phyloP scores from a whole-genome alignment of 2,113 vertebrate species.

The Clarias gariepinus region DNA sequence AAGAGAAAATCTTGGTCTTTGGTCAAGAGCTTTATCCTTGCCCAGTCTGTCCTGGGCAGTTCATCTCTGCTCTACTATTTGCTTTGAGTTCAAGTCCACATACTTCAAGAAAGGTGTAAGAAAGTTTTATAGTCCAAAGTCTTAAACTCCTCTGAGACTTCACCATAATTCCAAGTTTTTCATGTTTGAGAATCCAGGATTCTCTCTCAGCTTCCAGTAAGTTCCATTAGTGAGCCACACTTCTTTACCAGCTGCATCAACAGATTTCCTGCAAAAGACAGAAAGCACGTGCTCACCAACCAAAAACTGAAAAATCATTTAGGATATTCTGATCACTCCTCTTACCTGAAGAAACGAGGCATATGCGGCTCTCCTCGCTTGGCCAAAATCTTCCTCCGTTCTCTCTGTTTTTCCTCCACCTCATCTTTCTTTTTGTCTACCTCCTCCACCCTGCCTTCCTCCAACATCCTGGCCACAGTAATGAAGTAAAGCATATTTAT shows the following conservation, averaged over 20 bases:
- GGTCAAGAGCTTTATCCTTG: slow-evolving; percentile 56
- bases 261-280: slow-evolving; percentile 65
- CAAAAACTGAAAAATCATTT: background rate
- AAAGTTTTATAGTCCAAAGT: slow-evolving; percentile 18
- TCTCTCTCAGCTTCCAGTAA: slow-evolving; percentile 79
- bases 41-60: slow-evolving; percentile 48
- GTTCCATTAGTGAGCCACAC: slow-evolving; percentile 80
- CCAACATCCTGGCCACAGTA: slow-evolving; percentile 71
- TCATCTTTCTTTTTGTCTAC: slow-evolving; percentile 77
- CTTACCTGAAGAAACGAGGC: slow-evolving; percentile 81
- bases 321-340: background rate
- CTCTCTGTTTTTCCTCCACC: slow-evolving; percentile 79
- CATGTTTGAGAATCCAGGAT: slow-evolving; percentile 77
- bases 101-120: background rate
- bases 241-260: slow-evolving; percentile 73
- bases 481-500: background rate
- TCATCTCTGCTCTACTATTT: slow-evolving; percentile 60
- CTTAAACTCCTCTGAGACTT: background rate
- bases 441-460: slow-evolving; percentile 77
- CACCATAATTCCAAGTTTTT: slow-evolving; percentile 79
- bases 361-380: slow-evolving; percentile 78
- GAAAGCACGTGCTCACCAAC: background rate
- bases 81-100: background rate
- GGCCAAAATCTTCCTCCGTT: slow-evolving; percentile 74
- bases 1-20: background rate